Percentiles rank a stretch among this genome's conserved stretches.
phyloP scores from a whole-genome alignment of 2,797 vertebrate species.

The Phylloscopus collybita region DNA sequence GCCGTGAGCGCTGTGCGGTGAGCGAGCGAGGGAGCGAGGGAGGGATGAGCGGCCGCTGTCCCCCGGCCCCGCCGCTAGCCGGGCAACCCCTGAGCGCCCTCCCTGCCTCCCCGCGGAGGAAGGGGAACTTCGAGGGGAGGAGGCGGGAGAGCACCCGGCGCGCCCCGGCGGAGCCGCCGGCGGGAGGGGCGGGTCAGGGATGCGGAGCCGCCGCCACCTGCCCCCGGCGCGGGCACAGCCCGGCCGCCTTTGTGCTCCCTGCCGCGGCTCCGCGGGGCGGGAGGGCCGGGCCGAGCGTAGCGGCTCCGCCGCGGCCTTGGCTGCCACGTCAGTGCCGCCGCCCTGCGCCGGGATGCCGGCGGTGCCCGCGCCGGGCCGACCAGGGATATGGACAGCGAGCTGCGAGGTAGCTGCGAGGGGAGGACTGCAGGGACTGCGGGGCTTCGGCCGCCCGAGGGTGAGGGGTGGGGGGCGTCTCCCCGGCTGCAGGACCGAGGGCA shows the following conservation, averaged over 20 bases:
- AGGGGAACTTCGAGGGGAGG: background rate
- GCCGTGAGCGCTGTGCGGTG: background rate
- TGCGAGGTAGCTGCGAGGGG: background rate
- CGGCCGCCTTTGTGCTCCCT: constrained; percentile 9
- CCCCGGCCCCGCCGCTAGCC: background rate
- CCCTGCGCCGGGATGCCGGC: background rate
- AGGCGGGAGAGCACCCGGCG: background rate
- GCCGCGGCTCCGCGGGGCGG: background rate
- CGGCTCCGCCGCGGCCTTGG: constrained; percentile 14
- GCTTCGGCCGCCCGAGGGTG: background rate
- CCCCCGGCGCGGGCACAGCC: background rate
- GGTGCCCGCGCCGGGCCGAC: background rate
- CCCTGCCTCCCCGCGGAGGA: background rate
- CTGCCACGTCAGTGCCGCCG: constrained; percentile 42
- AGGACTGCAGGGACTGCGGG: background rate
- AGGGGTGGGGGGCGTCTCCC: too few relatives aligned
- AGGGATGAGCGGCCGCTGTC: background rate
- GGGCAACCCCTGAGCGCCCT: background rate
- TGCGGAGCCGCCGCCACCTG: background rate
- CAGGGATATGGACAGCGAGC: background rate
- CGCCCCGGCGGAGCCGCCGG: background rate
- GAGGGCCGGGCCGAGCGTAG: background rate
- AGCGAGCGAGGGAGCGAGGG: background rate
- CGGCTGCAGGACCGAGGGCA: too few relatives aligned
- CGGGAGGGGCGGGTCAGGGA: background rate